A percentile compares a stretch with the other conserved stretches of the same genome.
Evolutionary conservation across 2,888 invertebrate genomes (phyloP).

Genomic region (Apamea crenata): DNA sequence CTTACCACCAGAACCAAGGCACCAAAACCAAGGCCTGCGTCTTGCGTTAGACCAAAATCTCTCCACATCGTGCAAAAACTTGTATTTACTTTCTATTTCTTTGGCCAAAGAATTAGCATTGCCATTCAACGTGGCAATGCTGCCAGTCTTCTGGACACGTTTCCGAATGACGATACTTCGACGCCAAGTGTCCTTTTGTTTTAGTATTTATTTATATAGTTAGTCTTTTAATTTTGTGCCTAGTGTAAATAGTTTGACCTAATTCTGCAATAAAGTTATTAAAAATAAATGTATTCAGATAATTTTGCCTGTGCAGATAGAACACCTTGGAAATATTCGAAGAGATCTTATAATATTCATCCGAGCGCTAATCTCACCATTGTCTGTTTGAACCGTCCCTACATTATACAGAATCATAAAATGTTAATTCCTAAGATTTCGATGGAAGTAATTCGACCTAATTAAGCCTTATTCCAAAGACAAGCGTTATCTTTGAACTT

Average conservation of each 20-base stretch:
- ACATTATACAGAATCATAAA: conserved; percentile 61
- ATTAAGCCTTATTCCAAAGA: conserved; percentile 83
- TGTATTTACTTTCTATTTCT: background rate
- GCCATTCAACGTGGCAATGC: background rate
- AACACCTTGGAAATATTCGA: conserved; percentile 18
- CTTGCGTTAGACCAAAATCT: background rate
- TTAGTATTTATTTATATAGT: background rate
- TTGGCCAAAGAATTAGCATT: background rate
- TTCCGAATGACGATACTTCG: background rate
- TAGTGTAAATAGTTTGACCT: background rate
- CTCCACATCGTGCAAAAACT: background rate
- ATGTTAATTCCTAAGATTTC: conserved; percentile 67
- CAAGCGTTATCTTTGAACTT: conserved; percentile 88
- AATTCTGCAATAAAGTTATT: no score
- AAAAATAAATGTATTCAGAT: background rate
- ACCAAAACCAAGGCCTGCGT: background rate
- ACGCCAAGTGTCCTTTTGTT: background rate
- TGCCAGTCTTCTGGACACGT: background rate
- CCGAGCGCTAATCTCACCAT: conserved; percentile 32
- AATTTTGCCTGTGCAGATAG: background rate
- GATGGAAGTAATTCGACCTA: conserved; percentile 81
- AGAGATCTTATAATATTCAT: conserved; percentile 19
- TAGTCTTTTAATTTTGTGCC: background rate
- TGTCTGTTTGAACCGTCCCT: conserved; percentile 52
- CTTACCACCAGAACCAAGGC: no score